Conservation (phyloP, 1,140 invertebrate genomes). For the Lordiphosa stackelbergi region DNA sequence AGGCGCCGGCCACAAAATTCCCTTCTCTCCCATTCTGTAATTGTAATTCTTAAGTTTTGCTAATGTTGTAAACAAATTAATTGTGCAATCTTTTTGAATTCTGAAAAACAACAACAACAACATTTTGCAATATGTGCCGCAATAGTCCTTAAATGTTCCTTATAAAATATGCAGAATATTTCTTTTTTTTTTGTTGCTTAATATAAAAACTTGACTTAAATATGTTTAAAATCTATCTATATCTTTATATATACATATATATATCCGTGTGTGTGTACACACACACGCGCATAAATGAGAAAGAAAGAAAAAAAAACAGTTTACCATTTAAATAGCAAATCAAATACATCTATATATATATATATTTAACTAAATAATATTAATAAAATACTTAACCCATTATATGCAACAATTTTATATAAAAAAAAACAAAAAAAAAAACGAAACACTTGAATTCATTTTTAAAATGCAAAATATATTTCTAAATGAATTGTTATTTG, state of each 20-base stretch:
- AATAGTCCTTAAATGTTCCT: conserved; percentile 72
- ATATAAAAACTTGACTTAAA: conserved; percentile 43
- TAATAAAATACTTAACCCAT: too few relatives aligned
- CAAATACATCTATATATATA: conserved; percentile 29
- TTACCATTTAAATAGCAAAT: conserved; percentile 58
- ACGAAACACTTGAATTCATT: too few relatives aligned
- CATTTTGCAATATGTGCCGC: conserved; percentile 62
- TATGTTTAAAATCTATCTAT: conserved; percentile 16
- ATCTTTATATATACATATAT: conserved; percentile 11
- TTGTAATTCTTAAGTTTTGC: conserved; percentile 32
- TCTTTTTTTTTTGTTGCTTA: conserved; percentile 40
- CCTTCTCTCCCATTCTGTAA: conserved; percentile 30
- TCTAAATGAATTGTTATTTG: too few relatives aligned
- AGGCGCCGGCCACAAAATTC: conserved; percentile 33
- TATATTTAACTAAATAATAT: too few relatives aligned
- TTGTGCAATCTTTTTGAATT: conserved; percentile 25
- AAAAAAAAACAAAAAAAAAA: too few relatives aligned
- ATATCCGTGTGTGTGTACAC: not conserved
- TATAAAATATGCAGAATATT: conserved; percentile 49
- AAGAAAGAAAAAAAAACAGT: conserved; percentile 12
- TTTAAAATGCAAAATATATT: too few relatives aligned
- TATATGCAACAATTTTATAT: too few relatives aligned
- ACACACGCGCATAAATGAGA: not conserved
- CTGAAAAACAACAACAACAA: conserved; percentile 26
- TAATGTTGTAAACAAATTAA: conserved; percentile 48